Percentiles rank a stretch among this genome's conserved stretches.
Evolutionary conservation across 1,140 invertebrate genomes (phyloP).

Genomic region (Macrotrachela quadricornifera): DNA sequence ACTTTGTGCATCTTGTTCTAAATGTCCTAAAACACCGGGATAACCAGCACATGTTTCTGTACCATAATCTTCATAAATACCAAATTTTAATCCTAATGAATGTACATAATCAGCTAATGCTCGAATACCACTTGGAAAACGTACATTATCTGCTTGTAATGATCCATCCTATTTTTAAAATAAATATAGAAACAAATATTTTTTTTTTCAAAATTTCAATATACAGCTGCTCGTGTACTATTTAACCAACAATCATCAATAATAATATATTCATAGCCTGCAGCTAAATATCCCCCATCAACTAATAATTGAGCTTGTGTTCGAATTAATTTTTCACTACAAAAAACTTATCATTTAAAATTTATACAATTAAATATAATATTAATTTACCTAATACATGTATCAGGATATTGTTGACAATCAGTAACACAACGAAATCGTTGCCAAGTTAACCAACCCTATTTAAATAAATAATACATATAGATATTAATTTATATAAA

Average conservation of each 20-base stretch:
- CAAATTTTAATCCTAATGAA: constrained; percentile 72
- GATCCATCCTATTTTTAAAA: constrained; percentile 38
- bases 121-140: constrained; percentile 79
- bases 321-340: constrained; percentile 66
- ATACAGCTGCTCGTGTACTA: constrained; percentile 38
- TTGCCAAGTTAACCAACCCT: constrained; percentile 29
- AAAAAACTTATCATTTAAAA: constrained; percentile 10
- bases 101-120: constrained; percentile 77
- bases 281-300: constrained; percentile 60
- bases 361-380: background rate
- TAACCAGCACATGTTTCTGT: constrained; percentile 80
- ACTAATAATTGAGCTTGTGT: constrained; percentile 74
- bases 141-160: constrained; percentile 56
- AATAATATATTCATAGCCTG: constrained; percentile 75
- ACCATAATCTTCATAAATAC: constrained; percentile 89
- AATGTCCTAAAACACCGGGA: constrained; percentile 48
- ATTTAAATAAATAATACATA: background rate
- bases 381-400: constrained; percentile 22
- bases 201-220: too few relatives aligned
- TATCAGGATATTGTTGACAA: constrained; percentile 23
- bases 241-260: constrained; percentile 88
- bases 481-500: too few relatives aligned
- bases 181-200: too few relatives aligned
- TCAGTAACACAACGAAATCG: constrained; percentile 24
- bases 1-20: constrained; percentile 57